phyloP scores from a whole-genome alignment of 1,140 invertebrate genomes.

The Adoxophyes honmai region DNA sequence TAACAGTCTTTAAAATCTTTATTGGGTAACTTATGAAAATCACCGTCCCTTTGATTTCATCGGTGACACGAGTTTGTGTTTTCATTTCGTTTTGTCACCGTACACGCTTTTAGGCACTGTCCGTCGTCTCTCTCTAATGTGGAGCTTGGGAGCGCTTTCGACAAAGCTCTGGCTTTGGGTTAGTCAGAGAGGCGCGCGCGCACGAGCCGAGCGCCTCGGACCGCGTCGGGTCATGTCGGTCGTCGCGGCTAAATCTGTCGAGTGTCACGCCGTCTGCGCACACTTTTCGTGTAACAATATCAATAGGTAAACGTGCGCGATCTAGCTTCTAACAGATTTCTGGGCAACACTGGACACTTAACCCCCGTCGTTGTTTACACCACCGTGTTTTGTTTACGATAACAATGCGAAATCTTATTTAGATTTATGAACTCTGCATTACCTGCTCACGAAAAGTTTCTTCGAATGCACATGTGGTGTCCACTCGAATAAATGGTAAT shows the following conservation, averaged over 20 bases:
- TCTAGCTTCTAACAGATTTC: constrained; percentile 11
- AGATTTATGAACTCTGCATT: neutral
- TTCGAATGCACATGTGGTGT: neutral
- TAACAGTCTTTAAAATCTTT: neutral
- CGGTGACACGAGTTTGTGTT: neutral
- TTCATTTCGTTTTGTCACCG: constrained; percentile 10
- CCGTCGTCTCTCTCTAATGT: constrained; percentile 30
- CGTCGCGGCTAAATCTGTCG: constrained; percentile 27
- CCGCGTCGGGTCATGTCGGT: neutral
- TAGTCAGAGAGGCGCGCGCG: constrained; percentile 64
- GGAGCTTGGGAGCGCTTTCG: constrained; percentile 49
- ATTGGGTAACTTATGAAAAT: constrained; percentile 5
- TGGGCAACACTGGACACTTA: constrained; percentile 15
- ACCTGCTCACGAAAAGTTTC: neutral
- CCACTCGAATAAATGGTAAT: neutral
- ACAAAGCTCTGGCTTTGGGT: constrained; percentile 32
- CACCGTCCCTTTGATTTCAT: constrained; percentile 3
- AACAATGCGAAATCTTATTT: constrained; percentile 22
- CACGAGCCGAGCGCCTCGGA: constrained; percentile 43
- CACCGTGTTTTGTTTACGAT: constrained; percentile 22
- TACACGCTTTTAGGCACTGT: constrained; percentile 9
- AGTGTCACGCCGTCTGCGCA: constrained; percentile 24
- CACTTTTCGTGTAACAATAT: neutral
- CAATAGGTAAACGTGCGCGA: neutral
- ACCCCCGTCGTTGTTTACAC: constrained; percentile 9